Conservation (phyloP, 2,888 invertebrate genomes). For the Autographa pulchrina region DNA sequence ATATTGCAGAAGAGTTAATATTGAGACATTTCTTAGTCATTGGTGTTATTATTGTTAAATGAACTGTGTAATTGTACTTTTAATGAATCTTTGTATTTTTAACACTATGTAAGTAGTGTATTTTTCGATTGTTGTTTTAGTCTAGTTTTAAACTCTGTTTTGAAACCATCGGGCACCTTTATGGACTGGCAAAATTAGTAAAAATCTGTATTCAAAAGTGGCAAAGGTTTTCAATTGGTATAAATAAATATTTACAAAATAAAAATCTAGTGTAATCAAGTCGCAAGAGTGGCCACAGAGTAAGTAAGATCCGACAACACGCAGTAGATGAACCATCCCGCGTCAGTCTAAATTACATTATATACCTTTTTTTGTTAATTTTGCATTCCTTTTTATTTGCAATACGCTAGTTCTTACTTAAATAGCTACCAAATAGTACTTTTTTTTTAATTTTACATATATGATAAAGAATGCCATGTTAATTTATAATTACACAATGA, state of each 20-base stretch:
- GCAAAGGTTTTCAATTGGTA: too few relatives aligned
- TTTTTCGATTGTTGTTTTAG: too few relatives aligned
- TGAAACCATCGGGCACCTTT: too few relatives aligned
- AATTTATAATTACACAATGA: constrained; percentile 79
- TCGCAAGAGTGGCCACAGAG: constrained; percentile 35
- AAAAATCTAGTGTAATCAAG: neutral
- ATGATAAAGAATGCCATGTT: constrained; percentile 82
- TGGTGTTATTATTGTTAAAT: too few relatives aligned
- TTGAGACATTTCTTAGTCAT: too few relatives aligned
- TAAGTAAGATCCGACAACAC: constrained; percentile 59
- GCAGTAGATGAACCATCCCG: constrained; percentile 49
- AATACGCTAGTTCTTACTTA: constrained; percentile 82
- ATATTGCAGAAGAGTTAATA: too few relatives aligned
- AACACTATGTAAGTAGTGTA: too few relatives aligned
- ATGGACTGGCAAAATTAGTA: too few relatives aligned
- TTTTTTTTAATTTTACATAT: constrained; percentile 80
- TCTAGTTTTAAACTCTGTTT: too few relatives aligned
- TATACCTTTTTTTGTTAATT: constrained; percentile 69
- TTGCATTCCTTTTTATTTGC: constrained; percentile 68
- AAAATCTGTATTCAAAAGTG: too few relatives aligned
- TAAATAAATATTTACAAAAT: neutral
- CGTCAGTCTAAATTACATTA: constrained; percentile 72
- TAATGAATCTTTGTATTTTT: too few relatives aligned
- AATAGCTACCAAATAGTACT: constrained; percentile 84
- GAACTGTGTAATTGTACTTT: too few relatives aligned